A percentile compares a stretch with the other conserved stretches of the same genome.
Conservation (phyloP, 64 coral and sea anemone genomes). For the Pocillopora verrucosa region DNA sequence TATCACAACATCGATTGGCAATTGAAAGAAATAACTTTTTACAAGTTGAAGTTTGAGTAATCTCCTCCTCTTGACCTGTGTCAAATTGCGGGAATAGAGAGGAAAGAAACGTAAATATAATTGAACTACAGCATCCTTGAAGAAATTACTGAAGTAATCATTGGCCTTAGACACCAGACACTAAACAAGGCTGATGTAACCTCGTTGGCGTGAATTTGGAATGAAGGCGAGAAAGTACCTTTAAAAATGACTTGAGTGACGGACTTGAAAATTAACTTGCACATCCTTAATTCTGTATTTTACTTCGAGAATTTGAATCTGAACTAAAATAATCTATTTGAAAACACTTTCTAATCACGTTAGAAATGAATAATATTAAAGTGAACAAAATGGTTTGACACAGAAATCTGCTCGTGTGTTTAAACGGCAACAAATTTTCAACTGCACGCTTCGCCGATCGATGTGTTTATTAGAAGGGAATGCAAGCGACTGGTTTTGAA, state of each 20-base stretch:
- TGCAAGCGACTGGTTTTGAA: not conserved
- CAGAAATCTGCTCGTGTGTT: not conserved
- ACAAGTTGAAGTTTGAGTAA: not conserved
- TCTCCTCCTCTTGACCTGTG: not conserved
- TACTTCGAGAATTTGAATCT: not conserved
- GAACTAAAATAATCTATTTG: not conserved
- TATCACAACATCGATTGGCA: not conserved
- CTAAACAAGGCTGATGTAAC: slow-evolving; percentile 4
- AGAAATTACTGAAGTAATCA: not conserved
- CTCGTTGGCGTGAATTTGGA: not conserved
- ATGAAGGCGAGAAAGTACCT: slow-evolving; percentile 11
- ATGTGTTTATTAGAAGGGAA: not conserved
- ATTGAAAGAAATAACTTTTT: not conserved
- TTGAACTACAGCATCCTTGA: not conserved
- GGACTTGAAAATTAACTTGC: too few species aligned
- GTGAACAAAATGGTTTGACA: not conserved
- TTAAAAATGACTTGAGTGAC: not conserved
- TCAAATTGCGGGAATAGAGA: not conserved
- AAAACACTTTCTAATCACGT: not conserved
- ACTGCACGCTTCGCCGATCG: not conserved
- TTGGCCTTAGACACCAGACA: not conserved
- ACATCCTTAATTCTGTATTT: not conserved
- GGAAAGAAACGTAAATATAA: not conserved
- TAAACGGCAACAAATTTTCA: not conserved
- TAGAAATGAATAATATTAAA: not conserved